Conservation (phyloP, 2,797 vertebrate species). For the Pygocentrus nattereri region DNA sequence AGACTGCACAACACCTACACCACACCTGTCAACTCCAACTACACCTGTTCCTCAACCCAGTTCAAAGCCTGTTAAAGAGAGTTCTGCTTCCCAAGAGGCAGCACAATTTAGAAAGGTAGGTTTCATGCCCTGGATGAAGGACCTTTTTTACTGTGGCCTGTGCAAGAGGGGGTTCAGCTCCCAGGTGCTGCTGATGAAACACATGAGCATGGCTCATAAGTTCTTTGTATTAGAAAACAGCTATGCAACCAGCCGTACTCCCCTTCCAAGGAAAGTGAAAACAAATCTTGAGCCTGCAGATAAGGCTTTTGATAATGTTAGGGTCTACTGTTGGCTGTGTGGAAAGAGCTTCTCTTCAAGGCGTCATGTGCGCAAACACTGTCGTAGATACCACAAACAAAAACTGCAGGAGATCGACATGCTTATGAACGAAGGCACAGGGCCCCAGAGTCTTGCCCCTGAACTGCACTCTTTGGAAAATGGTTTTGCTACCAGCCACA, state of each 20-base stretch:
- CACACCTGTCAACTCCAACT: not conserved
- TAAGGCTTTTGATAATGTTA: constrained; percentile 8
- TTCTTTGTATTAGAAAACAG: not conserved
- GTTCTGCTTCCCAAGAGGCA: not conserved
- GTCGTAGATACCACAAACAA: not conserved
- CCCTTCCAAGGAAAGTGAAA: not conserved
- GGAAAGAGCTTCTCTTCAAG: not conserved
- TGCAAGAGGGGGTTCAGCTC: constrained; percentile 4
- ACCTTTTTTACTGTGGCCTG: not conserved
- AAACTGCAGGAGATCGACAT: not conserved
- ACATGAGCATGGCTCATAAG: constrained; percentile 3
- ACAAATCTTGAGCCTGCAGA: not conserved
- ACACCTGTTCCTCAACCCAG: not conserved
- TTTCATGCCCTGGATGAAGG: not conserved
- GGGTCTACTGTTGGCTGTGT: not conserved
- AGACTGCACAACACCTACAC: not conserved
- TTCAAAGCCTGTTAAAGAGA: not conserved
- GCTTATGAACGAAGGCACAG: constrained; percentile 7
- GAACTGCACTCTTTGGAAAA: not conserved
- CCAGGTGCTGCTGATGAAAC: not conserved
- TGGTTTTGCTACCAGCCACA: constrained; percentile 2
- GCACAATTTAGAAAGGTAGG: not conserved
- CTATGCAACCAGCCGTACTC: not conserved
- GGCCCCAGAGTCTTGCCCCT: not conserved
- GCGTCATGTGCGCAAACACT: not conserved